phyloP scores from a whole-genome alignment of 1,140 invertebrate genomes.

The Metaphire vulgaris region DNA sequence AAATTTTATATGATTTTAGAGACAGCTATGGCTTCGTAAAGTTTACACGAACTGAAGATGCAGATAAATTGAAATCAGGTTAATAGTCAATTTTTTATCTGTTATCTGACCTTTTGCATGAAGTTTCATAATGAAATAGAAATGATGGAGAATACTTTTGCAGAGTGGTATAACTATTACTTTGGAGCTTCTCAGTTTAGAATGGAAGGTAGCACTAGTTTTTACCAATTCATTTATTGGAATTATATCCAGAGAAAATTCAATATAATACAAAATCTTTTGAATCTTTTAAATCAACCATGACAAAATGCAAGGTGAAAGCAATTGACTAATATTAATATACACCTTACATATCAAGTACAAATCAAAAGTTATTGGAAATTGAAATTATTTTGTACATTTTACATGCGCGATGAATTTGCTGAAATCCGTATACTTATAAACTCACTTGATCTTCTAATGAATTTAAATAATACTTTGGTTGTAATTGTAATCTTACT shows the following conservation, averaged over 20 bases:
- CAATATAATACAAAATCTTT: too few relatives aligned
- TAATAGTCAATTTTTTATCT: not conserved
- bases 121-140: not conserved
- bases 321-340: too few relatives aligned
- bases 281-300: too few relatives aligned
- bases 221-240: not conserved
- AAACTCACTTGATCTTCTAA: too few relatives aligned
- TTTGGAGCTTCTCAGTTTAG: not conserved
- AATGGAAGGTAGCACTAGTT: not conserved
- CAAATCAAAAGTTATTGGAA: too few relatives aligned
- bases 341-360: too few relatives aligned
- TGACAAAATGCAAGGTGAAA: too few relatives aligned
- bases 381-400: too few relatives aligned
- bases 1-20: not conserved
- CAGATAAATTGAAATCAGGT: not conserved
- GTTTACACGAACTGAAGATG: not conserved
- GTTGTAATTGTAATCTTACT: too few relatives aligned
- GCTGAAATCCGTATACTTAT: too few relatives aligned
- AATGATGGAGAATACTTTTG: not conserved
- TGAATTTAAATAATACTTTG: too few relatives aligned
- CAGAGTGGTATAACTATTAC: not conserved
- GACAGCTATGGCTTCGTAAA: not conserved
- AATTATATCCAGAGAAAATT: not conserved
- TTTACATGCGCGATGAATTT: too few relatives aligned
- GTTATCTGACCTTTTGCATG: not conserved